Evolutionary conservation across 2,888 invertebrate species (phyloP), one percentile per base, ranked within the genome.

Genomic region (Xanthorhoe spadicearia): DNA sequence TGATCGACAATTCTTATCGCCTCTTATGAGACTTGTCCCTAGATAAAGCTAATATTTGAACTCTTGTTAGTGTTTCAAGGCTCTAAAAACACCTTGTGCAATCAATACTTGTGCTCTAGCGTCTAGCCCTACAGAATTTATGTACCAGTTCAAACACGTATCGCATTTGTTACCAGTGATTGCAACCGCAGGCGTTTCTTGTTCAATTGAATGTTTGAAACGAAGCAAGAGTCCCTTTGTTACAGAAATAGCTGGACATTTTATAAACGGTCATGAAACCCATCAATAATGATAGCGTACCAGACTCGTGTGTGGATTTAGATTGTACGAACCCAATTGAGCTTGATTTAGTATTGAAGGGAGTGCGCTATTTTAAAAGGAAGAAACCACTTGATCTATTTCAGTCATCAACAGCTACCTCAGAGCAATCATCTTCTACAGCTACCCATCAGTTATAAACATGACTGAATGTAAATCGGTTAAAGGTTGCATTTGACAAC

Each of bases 361-460:
- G 55, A 35, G 54, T 49, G 19, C 38, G 38, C 38, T n/a, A 35
- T 51, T 35, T 52, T 43, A 32, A n/a, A 18, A 57, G 63, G 63
- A 63, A 35, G 63, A 58, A 48, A 17, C 57, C 57, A 63, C 63
- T 63, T 58, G 63, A 32, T 63, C 28, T 58, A 28, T 58, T 58
- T 58, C 18, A 46, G 57, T 63, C 28, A n/a, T 51, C 19, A n/a
- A n/a, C n/a, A n/a, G n/a, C n/a, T n/a, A n/a, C n/a, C n/a, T n/a
- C n/a, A n/a, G n/a, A n/a, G n/a, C n/a, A n/a, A n/a, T n/a, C n/a
- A n/a, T n/a, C n/a, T n/a, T n/a, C n/a, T n/a, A n/a, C n/a, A n/a
- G n/a, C n/a, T 18, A 50, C 17, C 28, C 28, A 23, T 43, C 15
- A 1, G 19, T 23, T 51, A 19, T 7, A 18, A 10, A 10, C 10